Percentiles rank a stretch among this genome's conserved stretches.
These are phyloP conservation scores for Drosophila pectinifera DNA, from an alignment of 1,140 invertebrate genomes.

Conservation along the genomic window DNA sequence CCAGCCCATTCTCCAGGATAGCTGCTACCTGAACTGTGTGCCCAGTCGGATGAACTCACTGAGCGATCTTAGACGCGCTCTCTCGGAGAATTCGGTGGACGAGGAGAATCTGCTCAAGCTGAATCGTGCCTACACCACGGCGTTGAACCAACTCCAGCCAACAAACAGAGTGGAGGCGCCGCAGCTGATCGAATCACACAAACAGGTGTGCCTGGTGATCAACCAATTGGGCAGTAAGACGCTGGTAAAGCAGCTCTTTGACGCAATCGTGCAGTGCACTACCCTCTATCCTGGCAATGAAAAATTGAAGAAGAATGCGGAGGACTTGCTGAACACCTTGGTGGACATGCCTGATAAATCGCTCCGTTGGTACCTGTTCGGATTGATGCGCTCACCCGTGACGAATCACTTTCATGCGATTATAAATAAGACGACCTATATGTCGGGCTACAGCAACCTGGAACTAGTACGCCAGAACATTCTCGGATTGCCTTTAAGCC, in stretches of 20 bases:
- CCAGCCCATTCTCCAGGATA: constrained; percentile 50
- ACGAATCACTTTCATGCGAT: constrained; percentile 62
- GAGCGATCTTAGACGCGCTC: neutral
- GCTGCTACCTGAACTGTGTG: constrained; percentile 22
- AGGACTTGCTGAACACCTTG: constrained; percentile 45
- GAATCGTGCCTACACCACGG: constrained; percentile 32
- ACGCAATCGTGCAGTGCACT: constrained; percentile 54
- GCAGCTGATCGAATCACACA: constrained; percentile 23
- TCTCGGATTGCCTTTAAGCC: constrained; percentile 65
- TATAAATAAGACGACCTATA: constrained; percentile 54
- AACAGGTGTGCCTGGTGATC: constrained; percentile 46
- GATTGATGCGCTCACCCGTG: constrained; percentile 36
- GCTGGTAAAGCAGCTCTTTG: constrained; percentile 44
- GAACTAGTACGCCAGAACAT: constrained; percentile 48
- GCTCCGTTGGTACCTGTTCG: constrained; percentile 25
- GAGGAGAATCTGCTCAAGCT: constrained; percentile 20
- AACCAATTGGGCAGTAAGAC: constrained; percentile 52
- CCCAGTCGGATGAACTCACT: constrained; percentile 17
- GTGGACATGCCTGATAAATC: constrained; percentile 42
- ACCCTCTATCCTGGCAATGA: constrained; percentile 31
- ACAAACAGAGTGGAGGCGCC: neutral
- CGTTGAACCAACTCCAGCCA: constrained; percentile 23
- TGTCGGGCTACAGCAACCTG: constrained; percentile 49
- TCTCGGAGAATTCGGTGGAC: neutral
- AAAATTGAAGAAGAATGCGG: constrained; percentile 37